Percentiles rank a stretch among this genome's conserved stretches.
phyloP scores from a whole-genome alignment of 2,888 invertebrate genomes.

The Tachina lurida region DNA sequence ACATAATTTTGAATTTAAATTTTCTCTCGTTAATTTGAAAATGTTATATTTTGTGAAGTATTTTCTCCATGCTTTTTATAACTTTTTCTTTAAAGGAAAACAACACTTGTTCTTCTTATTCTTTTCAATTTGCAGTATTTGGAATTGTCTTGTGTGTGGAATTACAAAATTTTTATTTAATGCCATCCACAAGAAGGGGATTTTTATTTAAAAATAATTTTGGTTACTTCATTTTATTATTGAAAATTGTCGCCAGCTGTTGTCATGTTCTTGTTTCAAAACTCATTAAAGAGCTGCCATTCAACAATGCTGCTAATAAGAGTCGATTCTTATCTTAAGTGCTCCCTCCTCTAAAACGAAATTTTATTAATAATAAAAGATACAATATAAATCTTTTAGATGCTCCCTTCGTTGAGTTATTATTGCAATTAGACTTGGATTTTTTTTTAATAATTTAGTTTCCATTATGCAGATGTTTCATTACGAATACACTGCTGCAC shows the following conservation, averaged over 20 bases:
- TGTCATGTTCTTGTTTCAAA: slow-evolving; percentile 48
- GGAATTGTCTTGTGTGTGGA: not conserved
- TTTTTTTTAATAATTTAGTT: slow-evolving; percentile 46
- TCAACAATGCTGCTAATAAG: slow-evolving; percentile 2
- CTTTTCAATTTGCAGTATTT: slow-evolving; percentile 5
- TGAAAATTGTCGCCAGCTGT: slow-evolving; percentile 57
- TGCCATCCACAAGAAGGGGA: slow-evolving; percentile 22
- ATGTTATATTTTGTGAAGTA: no score
- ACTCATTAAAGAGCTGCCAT: slow-evolving; percentile 23
- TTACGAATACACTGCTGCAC: not conserved
- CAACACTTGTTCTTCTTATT: not conserved
- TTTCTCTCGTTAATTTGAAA: not conserved
- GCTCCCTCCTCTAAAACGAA: not conserved
- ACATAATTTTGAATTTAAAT: slow-evolving; percentile 2
- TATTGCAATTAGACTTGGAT: slow-evolving; percentile 54
- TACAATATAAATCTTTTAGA: slow-evolving; percentile 28
- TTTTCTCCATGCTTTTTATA: no score
- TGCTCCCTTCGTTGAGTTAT: slow-evolving; percentile 28
- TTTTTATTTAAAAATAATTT: slow-evolving; percentile 23
- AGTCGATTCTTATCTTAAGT: not conserved
- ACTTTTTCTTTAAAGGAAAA: not conserved
- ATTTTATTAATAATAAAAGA: not conserved
- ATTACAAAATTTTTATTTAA: not conserved
- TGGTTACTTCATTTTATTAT: not conserved
- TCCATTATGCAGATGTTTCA: slow-evolving; percentile 33